Percentiles rank a stretch among this genome's conserved stretches.
Conservation (phyloP, 1,140 invertebrate genomes). For the Nylanderia fulva region DNA sequence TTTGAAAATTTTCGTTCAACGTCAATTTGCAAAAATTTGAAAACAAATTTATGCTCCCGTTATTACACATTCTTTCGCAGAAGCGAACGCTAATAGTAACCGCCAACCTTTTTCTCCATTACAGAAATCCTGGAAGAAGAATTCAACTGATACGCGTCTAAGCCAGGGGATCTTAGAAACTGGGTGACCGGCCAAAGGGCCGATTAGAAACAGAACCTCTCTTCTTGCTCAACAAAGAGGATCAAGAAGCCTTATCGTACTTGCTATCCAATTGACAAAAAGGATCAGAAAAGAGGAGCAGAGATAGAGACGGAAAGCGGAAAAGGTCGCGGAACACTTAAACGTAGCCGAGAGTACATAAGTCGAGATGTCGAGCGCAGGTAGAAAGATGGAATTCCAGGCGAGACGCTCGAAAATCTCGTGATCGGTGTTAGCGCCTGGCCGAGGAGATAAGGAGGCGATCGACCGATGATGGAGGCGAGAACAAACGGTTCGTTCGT, state of each 20-base stretch:
- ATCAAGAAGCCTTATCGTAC: constrained; percentile 53
- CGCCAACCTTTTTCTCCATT: constrained; percentile 54
- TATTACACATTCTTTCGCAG: constrained; percentile 2
- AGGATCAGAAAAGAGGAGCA: neutral
- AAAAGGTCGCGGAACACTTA: constrained; percentile 21
- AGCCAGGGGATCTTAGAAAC: constrained; percentile 39
- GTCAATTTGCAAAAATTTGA: constrained; percentile 35
- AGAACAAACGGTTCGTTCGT: constrained; percentile 48
- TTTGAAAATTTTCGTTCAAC: constrained; percentile 20
- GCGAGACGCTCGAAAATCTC: constrained; percentile 71
- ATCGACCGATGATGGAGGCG: constrained; percentile 52
- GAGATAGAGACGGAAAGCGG: constrained; percentile 11
- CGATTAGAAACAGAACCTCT: constrained; percentile 53
- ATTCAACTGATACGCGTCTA: constrained; percentile 65
- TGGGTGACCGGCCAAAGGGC: constrained; percentile 46
- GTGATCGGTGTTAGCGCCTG: constrained; percentile 63
- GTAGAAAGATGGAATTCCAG: constrained; percentile 54
- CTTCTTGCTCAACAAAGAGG: constrained; percentile 42
- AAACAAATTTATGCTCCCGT: constrained; percentile 25
- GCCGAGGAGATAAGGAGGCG: constrained; percentile 59
- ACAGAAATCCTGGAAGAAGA: constrained; percentile 60
- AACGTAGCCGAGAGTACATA: neutral
- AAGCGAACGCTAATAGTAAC: constrained; percentile 40
- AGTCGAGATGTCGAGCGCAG: constrained; percentile 51
- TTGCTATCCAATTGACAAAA: constrained; percentile 20